Evolutionary conservation across 2,888 invertebrate genomes (phyloP).

Genomic region (Scaptomyza flava): DNA sequence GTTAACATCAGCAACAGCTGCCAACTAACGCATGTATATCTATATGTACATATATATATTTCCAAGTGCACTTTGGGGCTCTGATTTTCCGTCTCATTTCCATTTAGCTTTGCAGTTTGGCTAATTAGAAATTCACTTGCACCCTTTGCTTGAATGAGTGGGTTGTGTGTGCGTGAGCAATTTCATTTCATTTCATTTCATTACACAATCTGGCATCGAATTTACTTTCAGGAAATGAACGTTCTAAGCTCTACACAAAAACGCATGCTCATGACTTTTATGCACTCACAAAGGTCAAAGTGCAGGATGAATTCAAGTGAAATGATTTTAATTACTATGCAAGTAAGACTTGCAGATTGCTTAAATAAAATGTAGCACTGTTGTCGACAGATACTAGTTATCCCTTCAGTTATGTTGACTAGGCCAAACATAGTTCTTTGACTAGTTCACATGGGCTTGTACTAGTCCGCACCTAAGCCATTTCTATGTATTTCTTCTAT

Average conservation of each 20-base stretch:
- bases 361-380: too few relatives aligned
- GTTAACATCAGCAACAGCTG: neutral
- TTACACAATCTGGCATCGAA: conserved; percentile 9
- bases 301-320: neutral
- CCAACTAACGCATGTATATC: neutral
- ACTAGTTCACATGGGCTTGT: too few relatives aligned
- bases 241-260: neutral
- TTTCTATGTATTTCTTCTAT: too few relatives aligned
- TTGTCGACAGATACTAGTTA: too few relatives aligned
- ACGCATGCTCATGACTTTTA: neutral
- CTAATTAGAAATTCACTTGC: conserved; percentile 58
- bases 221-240: neutral
- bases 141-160: neutral
- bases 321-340: neutral
- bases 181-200: too few relatives aligned
- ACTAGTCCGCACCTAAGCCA: too few relatives aligned
- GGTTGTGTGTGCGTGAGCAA: too few relatives aligned
- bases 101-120: conserved; percentile 30
- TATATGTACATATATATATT: conserved; percentile 1
- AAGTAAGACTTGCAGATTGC: neutral
- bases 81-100: conserved; percentile 44
- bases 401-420: too few relatives aligned
- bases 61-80: conserved; percentile 29
- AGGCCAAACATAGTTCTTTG: too few relatives aligned
- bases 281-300: neutral